These are phyloP conservation scores for Gryon sp. DNA, from an alignment of 1,140 invertebrate genomes.

Conservation along the genomic window DNA sequence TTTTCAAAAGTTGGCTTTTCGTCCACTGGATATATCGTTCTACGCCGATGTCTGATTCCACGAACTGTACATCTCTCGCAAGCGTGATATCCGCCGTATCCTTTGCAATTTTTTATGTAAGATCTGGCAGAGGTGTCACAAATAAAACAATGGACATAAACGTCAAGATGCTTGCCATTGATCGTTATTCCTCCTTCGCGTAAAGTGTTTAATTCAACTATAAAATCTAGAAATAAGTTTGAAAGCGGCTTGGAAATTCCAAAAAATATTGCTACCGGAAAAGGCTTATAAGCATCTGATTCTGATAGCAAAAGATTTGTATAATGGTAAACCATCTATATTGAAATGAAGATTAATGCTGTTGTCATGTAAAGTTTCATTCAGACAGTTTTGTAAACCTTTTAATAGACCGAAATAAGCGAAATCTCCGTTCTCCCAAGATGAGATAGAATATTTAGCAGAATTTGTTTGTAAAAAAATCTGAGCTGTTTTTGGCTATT, in stretches of 20 bases:
- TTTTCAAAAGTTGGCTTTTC: too few species aligned
- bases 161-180: not conserved
- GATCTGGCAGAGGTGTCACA: constrained; percentile 14
- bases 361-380: constrained; percentile 11
- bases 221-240: too few species aligned
- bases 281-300: too few species aligned
- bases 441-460: not conserved
- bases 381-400: constrained; percentile 1
- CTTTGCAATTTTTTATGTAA: constrained; percentile 7
- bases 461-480: constrained; percentile 66
- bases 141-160: constrained; percentile 15
- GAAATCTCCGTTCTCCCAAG: constrained; percentile 7
- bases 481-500: constrained; percentile 5
- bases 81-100: not conserved
- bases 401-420: constrained; percentile 20
- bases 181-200: too few species aligned
- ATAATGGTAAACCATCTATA: too few species aligned
- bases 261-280: too few species aligned
- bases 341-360: too few species aligned
- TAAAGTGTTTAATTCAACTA: too few species aligned
- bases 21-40: constrained; percentile 7
- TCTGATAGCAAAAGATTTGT: too few species aligned
- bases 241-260: too few species aligned
- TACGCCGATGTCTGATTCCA: not conserved
- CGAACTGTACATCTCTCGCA: constrained; percentile 12